Evolutionary conservation across 2,113 vertebrate genomes (phyloP), one percentile per base, ranked within the genome.

Genomic region (Prunella himalayana): DNA sequence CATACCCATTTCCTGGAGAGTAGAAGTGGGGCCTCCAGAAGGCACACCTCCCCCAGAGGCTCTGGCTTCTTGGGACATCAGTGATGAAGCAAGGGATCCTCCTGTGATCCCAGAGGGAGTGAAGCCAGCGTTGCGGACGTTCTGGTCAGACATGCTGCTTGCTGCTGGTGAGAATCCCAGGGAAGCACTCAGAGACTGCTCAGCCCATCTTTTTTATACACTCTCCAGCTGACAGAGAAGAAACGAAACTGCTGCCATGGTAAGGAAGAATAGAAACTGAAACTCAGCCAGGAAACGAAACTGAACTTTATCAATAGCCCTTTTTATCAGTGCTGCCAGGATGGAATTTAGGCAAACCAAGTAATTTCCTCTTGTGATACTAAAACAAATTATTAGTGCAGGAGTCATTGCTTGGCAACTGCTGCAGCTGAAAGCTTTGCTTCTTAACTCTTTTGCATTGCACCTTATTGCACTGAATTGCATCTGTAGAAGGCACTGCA

Each of bases 1-100:
- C 92, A 78, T 95, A 96, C 95, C 93, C 85, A 95, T 35, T 68
- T 2, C 44, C 19, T 97, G 95, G 15, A 96, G 93, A 75, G 68
- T 90, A 19, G 94, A 12, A 59, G 95, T 95, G 42, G 92, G 3
- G 2, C 95, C 95, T 61, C 95, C 88, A 49, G 95, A 92, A 64
- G 0, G 31, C 41, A 96, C 86, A 0, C 94, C 85, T 81, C 93
- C 95, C 10, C 82, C 88, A 3, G 61, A 86, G 0, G 7, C 5
- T 66, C 0, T 94, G 0, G 95, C 94, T 81, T 97, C 95, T 0
- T 0, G 5, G 19, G 94, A 94, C 96, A 97, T 97, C 51, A 95
- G 5, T 0, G 60, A 63, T 12, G 95, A 96, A 24, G 47, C 96
- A 35, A 80, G 41, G 0, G 94, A 96, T 30, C 69, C 76, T 84